Conservation (phyloP, 2,888 invertebrate genomes). For the Drosophila rubida region DNA sequence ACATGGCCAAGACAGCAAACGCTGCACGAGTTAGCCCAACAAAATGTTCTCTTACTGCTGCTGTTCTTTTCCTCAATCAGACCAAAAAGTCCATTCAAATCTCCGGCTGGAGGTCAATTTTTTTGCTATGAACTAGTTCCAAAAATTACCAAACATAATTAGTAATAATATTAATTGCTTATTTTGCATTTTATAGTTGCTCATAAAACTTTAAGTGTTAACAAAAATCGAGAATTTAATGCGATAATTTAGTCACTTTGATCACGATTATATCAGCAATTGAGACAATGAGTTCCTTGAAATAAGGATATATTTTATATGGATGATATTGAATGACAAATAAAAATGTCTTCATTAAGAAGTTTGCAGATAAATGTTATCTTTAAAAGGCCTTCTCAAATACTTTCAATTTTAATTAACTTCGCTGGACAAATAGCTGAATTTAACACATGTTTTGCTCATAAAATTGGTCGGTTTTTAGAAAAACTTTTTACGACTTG, state of each 20-base stretch:
- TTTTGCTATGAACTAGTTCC: constrained; percentile 36
- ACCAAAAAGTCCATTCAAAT: constrained; percentile 7
- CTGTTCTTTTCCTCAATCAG: constrained; percentile 44
- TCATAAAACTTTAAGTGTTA: neutral
- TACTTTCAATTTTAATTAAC: neutral
- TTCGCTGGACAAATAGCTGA: neutral
- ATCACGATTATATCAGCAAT: neutral
- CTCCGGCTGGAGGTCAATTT: neutral
- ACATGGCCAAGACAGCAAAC: constrained; percentile 64
- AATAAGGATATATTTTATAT: no score
- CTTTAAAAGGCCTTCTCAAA: neutral
- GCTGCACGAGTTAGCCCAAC: constrained; percentile 48
- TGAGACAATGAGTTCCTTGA: neutral
- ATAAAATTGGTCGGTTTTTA: neutral
- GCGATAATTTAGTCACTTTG: neutral
- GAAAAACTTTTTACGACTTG: neutral
- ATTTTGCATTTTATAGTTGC: neutral
- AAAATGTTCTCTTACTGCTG: constrained; percentile 14
- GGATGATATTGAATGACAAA: no score
- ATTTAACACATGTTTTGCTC: neutral
- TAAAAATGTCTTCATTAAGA: neutral
- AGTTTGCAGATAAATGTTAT: neutral
- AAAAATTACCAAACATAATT: neutral
- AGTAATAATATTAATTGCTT: neutral
- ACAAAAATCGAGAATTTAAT: neutral